A percentile compares a stretch with the other conserved stretches of the same genome.
Conservation (phyloP, 2,797 vertebrate genomes). For the Micrastur ruficollis region DNA sequence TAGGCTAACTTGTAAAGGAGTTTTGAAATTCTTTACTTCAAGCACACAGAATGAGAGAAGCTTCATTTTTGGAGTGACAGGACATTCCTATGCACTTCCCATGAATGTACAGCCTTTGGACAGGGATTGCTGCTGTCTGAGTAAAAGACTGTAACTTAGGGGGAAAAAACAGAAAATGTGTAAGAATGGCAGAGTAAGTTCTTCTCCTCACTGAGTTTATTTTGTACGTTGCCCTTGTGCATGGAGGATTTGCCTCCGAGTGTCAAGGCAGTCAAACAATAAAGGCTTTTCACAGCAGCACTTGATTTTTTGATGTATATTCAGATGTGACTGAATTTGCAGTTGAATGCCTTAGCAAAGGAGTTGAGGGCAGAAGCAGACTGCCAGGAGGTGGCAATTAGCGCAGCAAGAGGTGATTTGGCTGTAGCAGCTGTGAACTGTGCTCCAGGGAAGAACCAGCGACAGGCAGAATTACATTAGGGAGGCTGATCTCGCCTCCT, state of each 20-base stretch:
- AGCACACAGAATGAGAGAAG: not conserved
- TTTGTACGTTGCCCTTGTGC: not conserved
- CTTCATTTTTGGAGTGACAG: not conserved
- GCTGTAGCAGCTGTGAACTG: not conserved
- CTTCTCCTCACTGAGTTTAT: not conserved
- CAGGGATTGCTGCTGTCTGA: not conserved
- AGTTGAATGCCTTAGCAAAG: not conserved
- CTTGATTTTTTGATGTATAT: not conserved
- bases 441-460: not conserved
- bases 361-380: not conserved
- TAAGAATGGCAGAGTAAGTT: not conserved
- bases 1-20: not conserved
- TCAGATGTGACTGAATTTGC: not conserved
- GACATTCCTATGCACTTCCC: not conserved
- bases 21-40: not conserved
- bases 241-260: not conserved
- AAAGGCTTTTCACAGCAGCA: not conserved
- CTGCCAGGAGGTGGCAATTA: not conserved
- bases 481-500: not conserved
- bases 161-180: not conserved
- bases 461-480: not conserved
- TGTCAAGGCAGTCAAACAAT: not conserved
- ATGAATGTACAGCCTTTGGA: not conserved
- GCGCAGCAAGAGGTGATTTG: not conserved
- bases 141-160: not conserved